Evolutionary conservation across 2,888 invertebrate genomes (phyloP).

Genomic region (Eupithecia subumbrata): DNA sequence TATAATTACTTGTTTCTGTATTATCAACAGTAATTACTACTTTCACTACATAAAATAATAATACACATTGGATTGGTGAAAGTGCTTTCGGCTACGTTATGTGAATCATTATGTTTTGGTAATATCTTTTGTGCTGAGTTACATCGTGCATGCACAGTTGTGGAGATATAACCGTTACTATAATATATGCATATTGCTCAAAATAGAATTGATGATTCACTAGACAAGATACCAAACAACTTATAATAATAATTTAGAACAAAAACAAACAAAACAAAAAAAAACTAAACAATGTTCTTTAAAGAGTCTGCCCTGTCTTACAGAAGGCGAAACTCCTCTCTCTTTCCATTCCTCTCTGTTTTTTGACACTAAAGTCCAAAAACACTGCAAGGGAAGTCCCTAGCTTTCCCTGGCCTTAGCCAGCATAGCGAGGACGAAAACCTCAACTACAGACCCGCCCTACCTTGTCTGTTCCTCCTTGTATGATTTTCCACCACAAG

Average conservation of each 20-base stretch:
- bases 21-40: constrained; percentile 40
- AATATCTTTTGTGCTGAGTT: constrained; percentile 14
- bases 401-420: too few relatives aligned
- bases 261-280: background rate
- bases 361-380: background rate
- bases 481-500: too few relatives aligned
- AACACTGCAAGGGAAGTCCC: too few relatives aligned
- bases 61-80: constrained; percentile 37
- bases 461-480: too few relatives aligned
- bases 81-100: constrained; percentile 27
- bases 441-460: too few relatives aligned
- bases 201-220: background rate
- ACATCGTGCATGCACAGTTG: background rate
- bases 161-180: background rate
- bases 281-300: background rate
- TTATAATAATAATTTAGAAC: background rate
- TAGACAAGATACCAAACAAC: background rate
- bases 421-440: too few relatives aligned
- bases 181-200: background rate
- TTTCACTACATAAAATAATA: constrained; percentile 37
- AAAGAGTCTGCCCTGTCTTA: too few relatives aligned
- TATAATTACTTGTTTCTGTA: constrained; percentile 37
- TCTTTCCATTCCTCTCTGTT: background rate
- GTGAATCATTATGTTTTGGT: constrained; percentile 19
- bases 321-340: too few relatives aligned